phyloP scores from a whole-genome alignment of 2,888 invertebrate species.

The Meteorus cinctellus region DNA sequence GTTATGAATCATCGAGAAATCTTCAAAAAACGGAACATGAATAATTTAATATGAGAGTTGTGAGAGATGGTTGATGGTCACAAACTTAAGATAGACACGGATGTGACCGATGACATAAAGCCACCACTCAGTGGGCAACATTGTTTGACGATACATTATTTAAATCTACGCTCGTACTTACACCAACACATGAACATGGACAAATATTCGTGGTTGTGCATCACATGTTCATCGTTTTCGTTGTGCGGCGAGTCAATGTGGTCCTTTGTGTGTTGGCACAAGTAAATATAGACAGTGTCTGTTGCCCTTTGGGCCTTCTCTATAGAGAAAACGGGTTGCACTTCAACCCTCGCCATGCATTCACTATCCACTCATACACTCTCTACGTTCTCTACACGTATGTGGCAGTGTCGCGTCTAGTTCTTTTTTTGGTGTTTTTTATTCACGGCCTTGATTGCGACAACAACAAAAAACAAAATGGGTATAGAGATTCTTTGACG shows the following conservation, averaged over 20 bases:
- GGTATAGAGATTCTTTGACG: neutral
- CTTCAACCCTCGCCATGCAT: neutral
- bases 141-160: slow-evolving; percentile 37
- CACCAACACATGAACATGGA: neutral
- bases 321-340: neutral
- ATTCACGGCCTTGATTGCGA: slow-evolving; percentile 2
- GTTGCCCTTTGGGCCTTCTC: slow-evolving; percentile 2
- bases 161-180: slow-evolving; percentile 13
- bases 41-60: neutral
- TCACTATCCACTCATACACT: neutral
- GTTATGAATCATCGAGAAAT: no score
- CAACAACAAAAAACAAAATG: neutral
- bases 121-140: neutral
- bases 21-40: neutral
- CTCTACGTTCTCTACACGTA: neutral
- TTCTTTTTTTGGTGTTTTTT: neutral
- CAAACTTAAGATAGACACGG: neutral
- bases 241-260: neutral
- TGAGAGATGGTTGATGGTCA: slow-evolving; percentile 18
- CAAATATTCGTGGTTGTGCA: neutral
- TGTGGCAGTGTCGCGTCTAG: neutral
- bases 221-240: slow-evolving; percentile 19
- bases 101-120: slow-evolving; percentile 6
- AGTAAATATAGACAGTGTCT: slow-evolving; percentile 15
- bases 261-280: slow-evolving; percentile 4